Base-by-base conservation (phyloP, 2,113 vertebrate species). In the Seriola dumerili region DNA sequence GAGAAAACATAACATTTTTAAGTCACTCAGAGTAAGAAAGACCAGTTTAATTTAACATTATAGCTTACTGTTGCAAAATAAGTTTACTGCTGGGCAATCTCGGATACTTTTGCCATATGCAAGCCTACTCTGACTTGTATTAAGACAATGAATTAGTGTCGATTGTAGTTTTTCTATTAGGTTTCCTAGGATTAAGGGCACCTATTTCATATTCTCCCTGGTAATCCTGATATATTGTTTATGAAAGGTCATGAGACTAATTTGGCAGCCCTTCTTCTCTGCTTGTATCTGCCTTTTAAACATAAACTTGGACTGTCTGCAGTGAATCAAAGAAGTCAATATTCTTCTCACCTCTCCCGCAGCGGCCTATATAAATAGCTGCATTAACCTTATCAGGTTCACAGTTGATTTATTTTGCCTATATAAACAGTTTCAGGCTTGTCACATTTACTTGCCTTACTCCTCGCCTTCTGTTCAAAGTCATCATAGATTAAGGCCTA, bases 191-290 rank as follows among this genome's bases (percentile, higher is more conserved):
- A 85, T 90, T 79, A 78, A 34, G 10, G 48, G 29, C 42, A 42
- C 36, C 7, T 66, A 3, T 76, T 65, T 64, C 4, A 13, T 19
- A 69, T 42, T n/a, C 48, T 19, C 25, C 36, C 21, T 14, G 52
- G 5, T 87, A 84, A 89, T 82, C 87, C 77, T 57, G 68, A 72
- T 77, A 40, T 54, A 86, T 76, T 87, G 85, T 81, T 85, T 84
- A 66, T 76, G 57, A 52, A 48, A 21, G 23, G 55, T 63, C 71
- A 80, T 29, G 59, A 29, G 5, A 19, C 25, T 48, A 50, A 9
- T 48, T n/a, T n/a, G 23, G 46, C 14, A 36, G 21, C 17, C 21
- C 50, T n/a, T 42, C 40, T 13, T 17, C 4, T 36, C 11, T 25
- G 32, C 12, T 14, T 74, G 52, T 74, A 55, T 76, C 66, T 59